These are phyloP conservation scores for Muscidifurax raptorellus DNA, from an alignment of 1,140 invertebrate genomes.

Conservation along the genomic window DNA sequence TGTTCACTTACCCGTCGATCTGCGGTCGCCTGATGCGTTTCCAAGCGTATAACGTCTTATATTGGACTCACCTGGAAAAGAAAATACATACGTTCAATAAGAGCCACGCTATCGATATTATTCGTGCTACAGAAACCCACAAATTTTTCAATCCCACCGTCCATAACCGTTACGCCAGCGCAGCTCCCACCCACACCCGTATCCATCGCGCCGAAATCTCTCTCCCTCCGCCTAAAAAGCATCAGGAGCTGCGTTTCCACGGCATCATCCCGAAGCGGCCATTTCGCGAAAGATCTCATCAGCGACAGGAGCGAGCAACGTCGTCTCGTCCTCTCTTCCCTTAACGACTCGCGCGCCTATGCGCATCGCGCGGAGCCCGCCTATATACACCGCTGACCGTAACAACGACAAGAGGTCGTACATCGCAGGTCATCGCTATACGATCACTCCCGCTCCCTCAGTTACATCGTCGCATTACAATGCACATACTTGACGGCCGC, in stretches of 20 bases:
- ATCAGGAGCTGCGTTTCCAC: background rate
- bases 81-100: background rate
- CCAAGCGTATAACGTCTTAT: too few species aligned
- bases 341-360: background rate
- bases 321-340: background rate
- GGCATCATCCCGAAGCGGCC: background rate
- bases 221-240: background rate
- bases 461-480: slow-evolving; percentile 24
- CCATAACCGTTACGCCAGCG: too few species aligned
- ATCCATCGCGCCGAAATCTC: background rate
- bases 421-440: slow-evolving; percentile 24
- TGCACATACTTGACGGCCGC: slow-evolving; percentile 24
- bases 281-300: background rate
- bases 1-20: background rate
- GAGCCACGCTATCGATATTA: too few species aligned
- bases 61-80: background rate
- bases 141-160: too few species aligned
- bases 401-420: slow-evolving; percentile 5
- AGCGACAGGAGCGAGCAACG: background rate
- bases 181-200: too few species aligned
- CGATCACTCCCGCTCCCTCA: background rate
- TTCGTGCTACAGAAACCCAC: too few species aligned
- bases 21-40: background rate
- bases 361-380: background rate
- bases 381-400: background rate